A percentile compares a stretch with the other conserved stretches of the same genome.
phyloP scores from a whole-genome alignment of 2,888 invertebrate species.

The Microctonus brassicae region DNA sequence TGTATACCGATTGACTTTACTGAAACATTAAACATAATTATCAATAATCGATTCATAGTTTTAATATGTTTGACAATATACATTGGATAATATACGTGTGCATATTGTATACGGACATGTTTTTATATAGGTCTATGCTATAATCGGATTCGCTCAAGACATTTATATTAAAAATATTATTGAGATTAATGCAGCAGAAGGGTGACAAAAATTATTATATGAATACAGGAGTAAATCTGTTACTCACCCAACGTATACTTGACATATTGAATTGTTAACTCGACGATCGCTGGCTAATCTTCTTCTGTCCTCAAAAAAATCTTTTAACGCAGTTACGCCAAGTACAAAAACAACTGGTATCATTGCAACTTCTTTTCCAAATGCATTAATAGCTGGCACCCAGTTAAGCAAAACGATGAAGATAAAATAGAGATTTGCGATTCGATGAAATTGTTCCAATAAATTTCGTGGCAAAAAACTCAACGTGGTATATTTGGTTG shows the following conservation, averaged over 20 bases:
- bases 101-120: not conserved
- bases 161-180: not conserved
- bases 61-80: too few species aligned
- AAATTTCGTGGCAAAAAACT: constrained; percentile 97
- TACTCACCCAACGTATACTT: constrained; percentile 90
- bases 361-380: constrained; percentile 96
- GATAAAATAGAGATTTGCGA: constrained; percentile 97
- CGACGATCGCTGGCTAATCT: constrained; percentile 91
- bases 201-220: not conserved
- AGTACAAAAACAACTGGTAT: constrained; percentile 95
- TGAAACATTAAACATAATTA: constrained; percentile 66
- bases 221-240: not conserved
- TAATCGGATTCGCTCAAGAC: not conserved
- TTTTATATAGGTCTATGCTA: not conserved
- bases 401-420: constrained; percentile 96
- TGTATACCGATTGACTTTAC: constrained; percentile 85
- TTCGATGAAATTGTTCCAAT: constrained; percentile 96
- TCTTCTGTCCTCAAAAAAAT: constrained; percentile 93
- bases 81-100: not conserved
- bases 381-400: constrained; percentile 94
- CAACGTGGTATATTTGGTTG: constrained; percentile 93
- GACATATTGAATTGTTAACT: constrained; percentile 92
- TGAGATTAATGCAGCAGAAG: not conserved
- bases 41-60: not conserved
- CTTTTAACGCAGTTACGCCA: constrained; percentile 93